These are phyloP conservation scores for Phylloscopus trochilus DNA, from an alignment of 2,113 vertebrate species.

Conservation along the genomic window DNA sequence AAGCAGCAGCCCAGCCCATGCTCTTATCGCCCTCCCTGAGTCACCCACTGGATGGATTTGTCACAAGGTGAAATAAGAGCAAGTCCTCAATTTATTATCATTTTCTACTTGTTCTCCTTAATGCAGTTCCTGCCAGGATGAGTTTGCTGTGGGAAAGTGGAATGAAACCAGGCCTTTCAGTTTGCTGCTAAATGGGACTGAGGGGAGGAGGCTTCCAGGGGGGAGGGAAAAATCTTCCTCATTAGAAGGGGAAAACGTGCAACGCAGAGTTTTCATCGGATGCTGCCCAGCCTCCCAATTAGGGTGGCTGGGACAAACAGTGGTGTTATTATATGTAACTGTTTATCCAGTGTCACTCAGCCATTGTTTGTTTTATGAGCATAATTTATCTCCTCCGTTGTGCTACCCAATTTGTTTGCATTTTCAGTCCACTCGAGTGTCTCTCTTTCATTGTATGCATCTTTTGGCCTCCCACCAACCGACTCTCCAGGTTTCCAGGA, in stretches of 20 bases:
- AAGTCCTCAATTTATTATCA: conserved; percentile 53
- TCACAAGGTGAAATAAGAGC: conserved; percentile 51
- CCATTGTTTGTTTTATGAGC: conserved; percentile 35
- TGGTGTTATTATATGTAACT: conserved; percentile 19
- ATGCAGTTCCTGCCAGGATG: conserved; percentile 50
- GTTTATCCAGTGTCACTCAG: conserved; percentile 29
- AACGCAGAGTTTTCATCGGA: neutral
- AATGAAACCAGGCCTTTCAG: conserved; percentile 55
- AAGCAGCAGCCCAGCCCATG: neutral
- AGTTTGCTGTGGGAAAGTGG: conserved; percentile 61
- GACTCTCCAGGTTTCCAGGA: neutral
- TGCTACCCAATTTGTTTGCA: conserved; percentile 48
- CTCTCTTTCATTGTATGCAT: neutral
- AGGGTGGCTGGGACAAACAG: conserved; percentile 30
- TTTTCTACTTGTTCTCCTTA: conserved; percentile 45
- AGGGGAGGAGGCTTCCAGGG: neutral
- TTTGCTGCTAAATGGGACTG: conserved; percentile 10
- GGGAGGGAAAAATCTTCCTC: conserved; percentile 7
- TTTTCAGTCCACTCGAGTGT: neutral
- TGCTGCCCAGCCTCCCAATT: conserved; percentile 60
- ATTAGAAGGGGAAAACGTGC: conserved; percentile 39
- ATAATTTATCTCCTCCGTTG: conserved; percentile 35
- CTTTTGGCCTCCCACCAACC: conserved; percentile 45
- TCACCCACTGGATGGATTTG: conserved; percentile 34
- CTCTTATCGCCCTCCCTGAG: neutral